Conservation (phyloP, 2,797 vertebrate species). For the Leptodactylus fallax region DNA sequence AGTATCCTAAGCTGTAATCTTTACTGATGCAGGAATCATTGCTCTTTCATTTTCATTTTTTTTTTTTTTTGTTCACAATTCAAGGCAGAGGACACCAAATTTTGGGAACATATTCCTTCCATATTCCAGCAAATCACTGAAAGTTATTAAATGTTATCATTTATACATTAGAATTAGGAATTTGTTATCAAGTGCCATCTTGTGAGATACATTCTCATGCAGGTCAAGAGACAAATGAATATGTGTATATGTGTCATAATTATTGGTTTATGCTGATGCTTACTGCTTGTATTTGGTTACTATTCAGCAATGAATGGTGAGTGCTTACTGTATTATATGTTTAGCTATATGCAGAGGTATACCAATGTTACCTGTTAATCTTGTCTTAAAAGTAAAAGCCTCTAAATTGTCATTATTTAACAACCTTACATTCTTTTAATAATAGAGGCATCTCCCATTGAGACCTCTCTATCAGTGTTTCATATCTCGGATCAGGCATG, state of each 20-base stretch:
- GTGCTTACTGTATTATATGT: neutral
- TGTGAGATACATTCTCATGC: neutral
- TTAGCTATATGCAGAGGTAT: too few species aligned
- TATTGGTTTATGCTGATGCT: neutral
- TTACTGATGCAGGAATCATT: neutral
- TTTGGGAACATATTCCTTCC: neutral
- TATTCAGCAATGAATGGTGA: neutral
- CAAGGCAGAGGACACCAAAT: neutral
- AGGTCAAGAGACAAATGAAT: neutral
- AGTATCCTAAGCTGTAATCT: neutral
- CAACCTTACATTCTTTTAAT: too few species aligned
- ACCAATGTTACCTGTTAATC: neutral
- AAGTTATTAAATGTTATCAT: neutral
- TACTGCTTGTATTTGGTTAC: neutral
- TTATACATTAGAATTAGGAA: neutral
- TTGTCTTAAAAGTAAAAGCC: neutral
- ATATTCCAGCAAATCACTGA: neutral
- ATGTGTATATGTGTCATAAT: constrained; percentile 4
- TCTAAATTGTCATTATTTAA: neutral
- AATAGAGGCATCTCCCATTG: too few species aligned
- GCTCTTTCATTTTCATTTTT: too few species aligned
- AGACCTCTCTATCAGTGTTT: too few species aligned
- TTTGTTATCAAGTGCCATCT: neutral
- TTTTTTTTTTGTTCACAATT: neutral
- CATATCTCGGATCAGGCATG: too few species aligned